These are phyloP conservation scores for Elaeidobius kamerunicus DNA, from an alignment of 2,888 invertebrate species.

Conservation along the genomic window DNA sequence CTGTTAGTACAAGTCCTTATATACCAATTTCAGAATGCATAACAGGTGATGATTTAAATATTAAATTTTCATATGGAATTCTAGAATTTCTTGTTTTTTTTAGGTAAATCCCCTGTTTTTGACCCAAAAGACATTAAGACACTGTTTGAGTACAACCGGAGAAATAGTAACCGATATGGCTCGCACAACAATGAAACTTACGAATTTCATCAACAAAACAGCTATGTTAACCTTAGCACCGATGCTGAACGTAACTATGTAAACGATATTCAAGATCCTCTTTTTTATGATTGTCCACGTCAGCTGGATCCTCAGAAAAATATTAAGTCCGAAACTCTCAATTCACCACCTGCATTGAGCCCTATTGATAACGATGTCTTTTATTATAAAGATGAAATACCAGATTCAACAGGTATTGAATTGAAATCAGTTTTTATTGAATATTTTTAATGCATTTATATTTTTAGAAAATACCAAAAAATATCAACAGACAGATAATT, in stretches of 20 bases:
- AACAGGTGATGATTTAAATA: conserved; percentile 66
- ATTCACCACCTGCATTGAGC: conserved; percentile 56
- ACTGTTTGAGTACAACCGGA: conserved; percentile 42
- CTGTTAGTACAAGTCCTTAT: conserved; percentile 76
- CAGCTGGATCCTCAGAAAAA: conserved; percentile 35
- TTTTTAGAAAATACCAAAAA: conserved; percentile 42
- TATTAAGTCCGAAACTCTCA: conserved; percentile 11
- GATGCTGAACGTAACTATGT: conserved; percentile 42
- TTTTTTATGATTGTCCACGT: conserved; percentile 54
- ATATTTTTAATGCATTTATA: conserved; percentile 30
- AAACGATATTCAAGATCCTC: conserved; percentile 52
- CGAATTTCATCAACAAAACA: conserved; percentile 34
- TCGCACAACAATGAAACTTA: conserved; percentile 33
- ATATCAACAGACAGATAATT: conserved; percentile 56
- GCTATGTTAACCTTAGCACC: conserved; percentile 39
- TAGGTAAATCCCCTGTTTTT: conserved; percentile 56
- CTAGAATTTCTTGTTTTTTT: no score
- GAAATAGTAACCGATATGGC: conserved; percentile 20
- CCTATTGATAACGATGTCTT: conserved; percentile 53
- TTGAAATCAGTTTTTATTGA: neutral
- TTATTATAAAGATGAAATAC: neutral
- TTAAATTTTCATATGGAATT: no score
- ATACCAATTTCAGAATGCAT: conserved; percentile 92
- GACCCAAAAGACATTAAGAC: conserved; percentile 42
- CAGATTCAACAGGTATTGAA: neutral